Base-by-base conservation (phyloP, 2,113 vertebrate genomes). In the Tenrec ecaudatus region DNA sequence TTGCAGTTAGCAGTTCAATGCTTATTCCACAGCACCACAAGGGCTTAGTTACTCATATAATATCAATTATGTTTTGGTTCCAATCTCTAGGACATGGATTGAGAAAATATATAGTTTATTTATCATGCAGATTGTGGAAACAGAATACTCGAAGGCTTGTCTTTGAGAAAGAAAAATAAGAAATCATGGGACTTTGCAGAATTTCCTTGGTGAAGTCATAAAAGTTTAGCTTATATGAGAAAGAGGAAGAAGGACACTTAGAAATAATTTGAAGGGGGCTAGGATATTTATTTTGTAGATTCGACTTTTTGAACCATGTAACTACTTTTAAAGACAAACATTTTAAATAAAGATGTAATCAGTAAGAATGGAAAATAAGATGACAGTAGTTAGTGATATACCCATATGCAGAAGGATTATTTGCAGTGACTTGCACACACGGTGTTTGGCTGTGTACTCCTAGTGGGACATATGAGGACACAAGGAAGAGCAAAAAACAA, bases 281-380 rank as follows among this genome's bases (percentile, higher is more conserved):
- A 27, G 60, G 79, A 43, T 79, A 87, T 60, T 69, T 90, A 8
- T 36, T 89, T 75, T 87, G 25, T 62, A 84, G 66, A 87, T 79
- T 27, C 58, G 16, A 78, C 47, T 90, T 92, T 66, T 82, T 82
- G 76, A 90, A 75, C 27, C 31, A 87, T 75, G 11, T 29, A 53
- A 89, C 66, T 43, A 36, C 3, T 33, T 88, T 43, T 76, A 33
- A 85, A 69, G 60, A 86, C 23, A 58, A 84, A 88, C 78, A 3
- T 83, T 66, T 62, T 17, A 20, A 62, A 62, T 0, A 25, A 71
- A 81, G 71, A 82, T 85, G 11, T 22, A 84, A 78, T 85, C 43
- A 22, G 23, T 73, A 80, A 90, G 89, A 87, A 57, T 92, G 92
- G 68, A 87, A 82, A 82, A 77, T 58, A 89, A 92, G 81, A 89